phyloP scores from a whole-genome alignment of 2,113 vertebrate species.

The Python bivittatus region DNA sequence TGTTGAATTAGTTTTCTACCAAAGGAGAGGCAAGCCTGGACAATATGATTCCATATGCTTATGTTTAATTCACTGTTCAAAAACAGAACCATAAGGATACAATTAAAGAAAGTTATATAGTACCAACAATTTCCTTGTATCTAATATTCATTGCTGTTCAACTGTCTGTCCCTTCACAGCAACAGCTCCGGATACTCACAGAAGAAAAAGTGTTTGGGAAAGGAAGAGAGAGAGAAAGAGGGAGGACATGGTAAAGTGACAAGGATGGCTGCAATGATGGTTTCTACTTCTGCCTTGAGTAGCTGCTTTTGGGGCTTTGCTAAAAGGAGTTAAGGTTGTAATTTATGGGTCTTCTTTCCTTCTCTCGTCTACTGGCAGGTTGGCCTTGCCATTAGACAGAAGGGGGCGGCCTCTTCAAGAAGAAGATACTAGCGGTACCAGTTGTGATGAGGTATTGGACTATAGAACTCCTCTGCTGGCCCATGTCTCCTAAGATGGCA shows the following conservation, averaged over 20 bases:
- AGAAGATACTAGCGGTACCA: background rate
- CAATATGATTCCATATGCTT: background rate
- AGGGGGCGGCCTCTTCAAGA: background rate
- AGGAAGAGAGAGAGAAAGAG: background rate
- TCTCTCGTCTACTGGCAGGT: background rate
- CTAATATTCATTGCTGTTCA: background rate
- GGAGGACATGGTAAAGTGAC: background rate
- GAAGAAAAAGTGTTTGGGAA: background rate
- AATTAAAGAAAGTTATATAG: background rate
- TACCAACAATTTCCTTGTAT: background rate
- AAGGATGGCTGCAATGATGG: background rate
- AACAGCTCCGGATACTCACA: background rate
- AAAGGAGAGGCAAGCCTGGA: background rate
- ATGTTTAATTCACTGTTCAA: background rate
- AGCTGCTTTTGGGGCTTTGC: background rate
- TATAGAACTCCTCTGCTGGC: background rate
- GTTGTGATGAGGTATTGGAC: background rate
- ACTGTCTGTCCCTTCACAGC: background rate
- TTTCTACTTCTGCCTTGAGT: background rate
- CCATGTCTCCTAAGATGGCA: background rate
- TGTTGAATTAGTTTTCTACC: background rate
- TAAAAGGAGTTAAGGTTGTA: background rate
- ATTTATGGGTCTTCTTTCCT: background rate
- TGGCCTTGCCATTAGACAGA: background rate
- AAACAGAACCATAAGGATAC: background rate